A percentile compares a stretch with the other conserved stretches of the same genome.
Evolutionary conservation across 2,797 vertebrate species (phyloP).

Genomic region (Lacerta agilis): DNA sequence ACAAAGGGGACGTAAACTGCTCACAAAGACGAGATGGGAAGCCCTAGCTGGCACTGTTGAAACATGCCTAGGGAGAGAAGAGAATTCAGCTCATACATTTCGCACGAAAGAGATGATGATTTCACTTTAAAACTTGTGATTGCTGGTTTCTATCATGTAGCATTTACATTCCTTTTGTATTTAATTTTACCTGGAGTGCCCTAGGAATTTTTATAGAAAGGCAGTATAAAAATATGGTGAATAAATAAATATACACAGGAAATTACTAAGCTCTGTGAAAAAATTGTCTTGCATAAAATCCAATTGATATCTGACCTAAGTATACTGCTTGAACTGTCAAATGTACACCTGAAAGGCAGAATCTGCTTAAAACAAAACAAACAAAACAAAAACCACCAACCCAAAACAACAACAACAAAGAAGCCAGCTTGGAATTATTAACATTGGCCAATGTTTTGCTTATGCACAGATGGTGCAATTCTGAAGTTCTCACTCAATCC

Average conservation of each 20-base stretch:
- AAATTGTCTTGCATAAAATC: neutral
- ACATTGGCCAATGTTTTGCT: neutral
- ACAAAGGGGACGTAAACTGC: conserved; percentile 63
- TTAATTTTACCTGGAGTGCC: neutral
- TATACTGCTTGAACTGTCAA: neutral
- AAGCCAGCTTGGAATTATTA: neutral
- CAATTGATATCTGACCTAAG: neutral
- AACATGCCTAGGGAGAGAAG: conserved; percentile 40
- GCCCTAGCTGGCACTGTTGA: conserved; percentile 43
- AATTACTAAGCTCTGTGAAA: neutral
- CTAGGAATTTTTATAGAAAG: neutral
- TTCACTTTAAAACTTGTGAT: neutral
- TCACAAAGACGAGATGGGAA: conserved; percentile 51
- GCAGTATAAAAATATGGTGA: neutral
- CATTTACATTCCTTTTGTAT: neutral
- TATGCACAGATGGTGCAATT: neutral
- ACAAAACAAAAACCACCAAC: no score
- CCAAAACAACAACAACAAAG: neutral
- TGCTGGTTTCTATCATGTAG: neutral
- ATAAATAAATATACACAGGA: neutral
- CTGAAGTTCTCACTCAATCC: neutral
- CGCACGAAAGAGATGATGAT: neutral
- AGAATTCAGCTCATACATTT: neutral
- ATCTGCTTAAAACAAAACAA: neutral
- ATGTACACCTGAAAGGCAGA: neutral